Evolutionary conservation across 2,888 invertebrate genomes (phyloP), one percentile per base, ranked within the genome.

Genomic region (Zaprionus bogoriensis): DNA sequence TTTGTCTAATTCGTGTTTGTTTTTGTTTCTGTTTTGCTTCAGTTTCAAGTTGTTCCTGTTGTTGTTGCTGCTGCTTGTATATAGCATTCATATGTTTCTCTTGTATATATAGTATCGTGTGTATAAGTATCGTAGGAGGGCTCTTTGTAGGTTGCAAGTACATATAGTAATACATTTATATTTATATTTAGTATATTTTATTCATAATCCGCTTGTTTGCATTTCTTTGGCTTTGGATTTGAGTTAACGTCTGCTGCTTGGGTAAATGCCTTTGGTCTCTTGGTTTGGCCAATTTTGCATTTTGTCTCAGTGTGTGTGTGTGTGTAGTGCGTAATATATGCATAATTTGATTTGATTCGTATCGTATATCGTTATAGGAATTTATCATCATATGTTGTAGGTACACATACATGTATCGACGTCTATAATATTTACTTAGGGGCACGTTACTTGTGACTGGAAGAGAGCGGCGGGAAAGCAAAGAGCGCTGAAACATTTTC

Each of bases 361-460:
- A 47, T 71, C 61, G 41, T 48, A 47, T 39, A 63, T 63, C 28
- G 42, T 48, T 66, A 47, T 71, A 58, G 75, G 57, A 78, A 71
- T 66, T 72, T 55, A 79, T 66, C 46, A 36, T 36, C n/a, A 17
- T 36, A 9, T 36, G 59, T 78, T 20, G 42, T 65, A 78, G 85
- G 79, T 82, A 85, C 79, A 85, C 69, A 84, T 69, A 75, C 69
- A 84, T 69, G 72, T 69, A 74, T 74, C 44, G 52, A 52, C 74
- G 77, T 36, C 32, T 46, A 38, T 65, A 44, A 28, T 62, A 48
- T 62, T 55, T 54, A 47, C 76, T 71, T 63, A 59, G n/a, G 20
- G 70, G 48, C 60, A 42, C 79, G 54, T 48, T 71, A 52, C 39
- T 58, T 61, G 42, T 14, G 42, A 51, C 46, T 77, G 77, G 77